phyloP scores from a whole-genome alignment of 2,113 vertebrate genomes.

The Talpa occidentalis region DNA sequence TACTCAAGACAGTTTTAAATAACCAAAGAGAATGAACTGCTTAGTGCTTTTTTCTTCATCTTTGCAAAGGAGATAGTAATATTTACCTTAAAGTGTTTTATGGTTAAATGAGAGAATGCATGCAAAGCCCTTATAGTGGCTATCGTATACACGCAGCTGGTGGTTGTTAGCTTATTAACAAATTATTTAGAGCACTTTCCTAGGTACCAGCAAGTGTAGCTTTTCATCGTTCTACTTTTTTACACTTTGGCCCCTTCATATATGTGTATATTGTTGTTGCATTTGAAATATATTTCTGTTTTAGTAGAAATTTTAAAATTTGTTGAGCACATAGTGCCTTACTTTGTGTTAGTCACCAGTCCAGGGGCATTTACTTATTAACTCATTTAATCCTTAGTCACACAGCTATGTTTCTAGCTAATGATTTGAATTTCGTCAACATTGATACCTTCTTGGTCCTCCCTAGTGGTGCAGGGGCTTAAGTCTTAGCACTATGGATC shows the following conservation, averaged over 20 bases:
- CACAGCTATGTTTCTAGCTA: background rate
- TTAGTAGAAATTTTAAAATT: background rate
- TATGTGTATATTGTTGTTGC: background rate
- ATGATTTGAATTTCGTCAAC: background rate
- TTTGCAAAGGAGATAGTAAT: background rate
- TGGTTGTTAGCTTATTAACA: background rate
- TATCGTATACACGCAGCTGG: background rate
- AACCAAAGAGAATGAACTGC: background rate
- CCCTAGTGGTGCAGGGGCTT: no score
- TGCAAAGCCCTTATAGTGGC: background rate
- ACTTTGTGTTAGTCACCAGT: background rate
- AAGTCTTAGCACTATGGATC: no score
- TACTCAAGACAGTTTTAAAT: background rate
- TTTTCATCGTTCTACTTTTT: background rate
- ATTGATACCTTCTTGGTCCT: background rate
- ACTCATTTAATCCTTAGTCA: background rate
- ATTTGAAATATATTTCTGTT: constrained; percentile 2
- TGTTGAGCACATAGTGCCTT: background rate
- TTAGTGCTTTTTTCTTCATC: background rate
- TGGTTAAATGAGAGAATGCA: background rate
- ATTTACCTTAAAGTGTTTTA: background rate
- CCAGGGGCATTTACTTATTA: background rate
- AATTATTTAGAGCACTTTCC: background rate
- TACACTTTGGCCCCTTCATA: background rate
- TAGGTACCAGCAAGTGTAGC: background rate